Conservation (phyloP, 2,888 invertebrate genomes). For the Phyto melanocephala region DNA sequence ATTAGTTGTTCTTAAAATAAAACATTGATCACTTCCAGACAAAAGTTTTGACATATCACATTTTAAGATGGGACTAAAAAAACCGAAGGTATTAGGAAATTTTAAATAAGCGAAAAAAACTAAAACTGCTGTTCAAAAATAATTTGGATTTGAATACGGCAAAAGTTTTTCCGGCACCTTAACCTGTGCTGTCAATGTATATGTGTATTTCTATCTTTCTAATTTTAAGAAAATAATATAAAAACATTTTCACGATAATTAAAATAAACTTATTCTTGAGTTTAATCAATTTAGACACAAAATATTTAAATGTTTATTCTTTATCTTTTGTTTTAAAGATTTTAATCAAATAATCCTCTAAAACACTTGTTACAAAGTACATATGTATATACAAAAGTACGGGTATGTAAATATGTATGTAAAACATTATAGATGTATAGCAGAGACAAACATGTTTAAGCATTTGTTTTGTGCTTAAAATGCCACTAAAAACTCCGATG, state of each 20-base stretch:
- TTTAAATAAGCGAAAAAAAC: no score
- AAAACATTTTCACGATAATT: not conserved
- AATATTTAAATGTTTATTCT: constrained; percentile 17
- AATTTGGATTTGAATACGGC: no score
- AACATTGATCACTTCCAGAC: no score
- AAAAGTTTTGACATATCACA: no score
- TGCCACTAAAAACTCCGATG: constrained; percentile 60
- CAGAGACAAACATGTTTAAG: constrained; percentile 56
- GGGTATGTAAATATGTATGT: not conserved
- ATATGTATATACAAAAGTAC: not conserved
- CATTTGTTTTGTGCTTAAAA: constrained; percentile 51
- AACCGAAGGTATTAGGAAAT: no score
- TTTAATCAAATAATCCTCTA: constrained; percentile 57
- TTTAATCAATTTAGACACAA: constrained; percentile 37
- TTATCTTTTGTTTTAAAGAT: constrained; percentile 20
- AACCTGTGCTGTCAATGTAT: no score
- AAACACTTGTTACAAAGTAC: constrained; percentile 37
- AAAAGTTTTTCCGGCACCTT: no score
- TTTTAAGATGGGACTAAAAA: no score
- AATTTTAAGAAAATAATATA: no score
- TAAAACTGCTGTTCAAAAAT: no score
- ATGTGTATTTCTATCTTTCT: no score
- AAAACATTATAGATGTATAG: constrained; percentile 9
- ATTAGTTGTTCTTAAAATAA: no score
- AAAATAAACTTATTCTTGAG: not conserved